Percentiles rank a stretch among this genome's conserved stretches.
phyloP scores from a whole-genome alignment of 2,797 vertebrate genomes.

The Bovichtus variegatus region DNA sequence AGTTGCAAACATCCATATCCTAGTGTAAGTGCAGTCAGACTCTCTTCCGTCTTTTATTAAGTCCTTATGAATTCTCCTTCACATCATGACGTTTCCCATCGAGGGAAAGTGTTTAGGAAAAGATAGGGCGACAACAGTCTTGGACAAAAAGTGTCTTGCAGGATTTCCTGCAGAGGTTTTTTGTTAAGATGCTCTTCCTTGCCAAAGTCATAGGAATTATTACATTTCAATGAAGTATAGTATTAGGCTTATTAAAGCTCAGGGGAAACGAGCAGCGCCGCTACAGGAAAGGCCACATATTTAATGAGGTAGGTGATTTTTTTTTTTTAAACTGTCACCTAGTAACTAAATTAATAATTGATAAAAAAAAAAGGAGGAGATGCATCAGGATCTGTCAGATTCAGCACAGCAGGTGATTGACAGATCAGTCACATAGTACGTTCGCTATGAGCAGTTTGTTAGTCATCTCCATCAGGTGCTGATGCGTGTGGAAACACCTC shows the following conservation, averaged over 20 bases:
- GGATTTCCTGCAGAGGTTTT: too few relatives aligned
- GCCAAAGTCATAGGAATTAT: not conserved
- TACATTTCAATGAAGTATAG: not conserved
- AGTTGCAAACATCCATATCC: too few relatives aligned
- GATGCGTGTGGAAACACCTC: not conserved
- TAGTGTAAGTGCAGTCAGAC: too few relatives aligned
- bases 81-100: too few relatives aligned
- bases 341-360: not conserved
- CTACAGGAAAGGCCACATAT: not conserved
- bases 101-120: too few relatives aligned
- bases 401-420: not conserved
- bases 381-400: not conserved
- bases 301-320: not conserved
- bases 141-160: too few relatives aligned
- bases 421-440: not conserved
- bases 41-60: too few relatives aligned
- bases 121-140: too few relatives aligned
- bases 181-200: too few relatives aligned
- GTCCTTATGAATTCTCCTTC: too few relatives aligned
- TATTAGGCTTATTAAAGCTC: not conserved
- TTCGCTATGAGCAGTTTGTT: not conserved
- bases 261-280: not conserved
- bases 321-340: not conserved
- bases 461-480: not conserved
- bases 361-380: not conserved